A percentile compares a stretch with the other conserved stretches of the same genome.
Evolutionary conservation across 2,113 vertebrate species (phyloP).

Genomic region (Myotis davidii): DNA sequence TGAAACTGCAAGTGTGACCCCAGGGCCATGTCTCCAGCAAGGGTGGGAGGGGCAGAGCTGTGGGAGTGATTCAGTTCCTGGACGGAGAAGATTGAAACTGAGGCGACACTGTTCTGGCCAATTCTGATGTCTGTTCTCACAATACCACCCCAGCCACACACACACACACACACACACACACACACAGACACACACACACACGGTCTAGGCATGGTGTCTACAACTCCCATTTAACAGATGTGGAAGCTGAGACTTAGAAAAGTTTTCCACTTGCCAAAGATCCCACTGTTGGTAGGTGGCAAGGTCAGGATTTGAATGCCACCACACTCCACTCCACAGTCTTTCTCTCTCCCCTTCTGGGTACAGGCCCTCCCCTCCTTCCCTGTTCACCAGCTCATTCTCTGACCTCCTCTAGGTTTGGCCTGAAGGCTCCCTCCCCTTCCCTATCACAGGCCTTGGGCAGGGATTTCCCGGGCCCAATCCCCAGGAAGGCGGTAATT

Average conservation of each 20-base stretch:
- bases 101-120: neutral
- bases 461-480: neutral
- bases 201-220: neutral
- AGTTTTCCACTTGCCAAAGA: neutral
- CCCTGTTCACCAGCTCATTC: neutral
- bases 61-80: neutral
- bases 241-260: neutral
- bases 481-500: neutral
- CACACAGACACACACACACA: neutral
- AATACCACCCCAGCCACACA: no score
- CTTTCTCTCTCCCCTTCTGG: neutral
- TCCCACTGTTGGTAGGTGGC: neutral
- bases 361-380: fast-evolving
- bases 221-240: neutral
- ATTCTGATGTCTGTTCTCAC: neutral
- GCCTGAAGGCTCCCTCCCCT: neutral
- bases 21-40: no score
- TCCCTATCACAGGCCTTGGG: neutral
- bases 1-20: neutral
- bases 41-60: neutral
- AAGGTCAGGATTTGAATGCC: neutral
- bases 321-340: fast-evolving
- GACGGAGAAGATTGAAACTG: neutral
- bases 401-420: neutral
- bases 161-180: neutral